A percentile compares a stretch with the other conserved stretches of the same genome.
Evolutionary conservation across 2,888 invertebrate genomes (phyloP).

Genomic region (Phlogophora meticulosa): DNA sequence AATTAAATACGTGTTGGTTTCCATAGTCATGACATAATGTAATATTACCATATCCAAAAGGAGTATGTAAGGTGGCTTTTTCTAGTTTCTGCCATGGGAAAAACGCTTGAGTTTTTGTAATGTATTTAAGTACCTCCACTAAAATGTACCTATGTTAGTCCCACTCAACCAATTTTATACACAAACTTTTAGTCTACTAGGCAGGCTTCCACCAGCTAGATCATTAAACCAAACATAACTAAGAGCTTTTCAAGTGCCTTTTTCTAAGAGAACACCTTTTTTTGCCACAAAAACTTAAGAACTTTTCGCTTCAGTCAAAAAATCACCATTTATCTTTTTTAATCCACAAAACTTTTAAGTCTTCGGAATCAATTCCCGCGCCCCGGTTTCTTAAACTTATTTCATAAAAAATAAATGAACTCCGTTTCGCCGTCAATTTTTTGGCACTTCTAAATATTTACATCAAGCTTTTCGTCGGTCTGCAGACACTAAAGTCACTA

Average conservation of each 20-base stretch:
- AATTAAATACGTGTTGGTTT: too few species aligned
- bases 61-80: too few species aligned
- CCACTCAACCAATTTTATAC: neutral
- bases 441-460: conserved; percentile 41
- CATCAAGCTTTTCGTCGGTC: neutral
- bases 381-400: conserved; percentile 27
- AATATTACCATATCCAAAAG: too few species aligned
- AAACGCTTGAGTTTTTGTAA: neutral
- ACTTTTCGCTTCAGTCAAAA: conserved; percentile 42
- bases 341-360: conserved; percentile 45
- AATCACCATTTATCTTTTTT: conserved; percentile 53
- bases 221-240: conserved; percentile 15
- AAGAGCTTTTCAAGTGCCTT: conserved; percentile 11
- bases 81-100: too few species aligned
- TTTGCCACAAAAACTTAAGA: conserved; percentile 32
- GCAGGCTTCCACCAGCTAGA: neutral
- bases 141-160: neutral
- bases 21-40: too few species aligned
- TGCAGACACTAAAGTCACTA: neutral
- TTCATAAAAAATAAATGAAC: conserved; percentile 17
- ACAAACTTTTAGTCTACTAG: neutral
- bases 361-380: conserved; percentile 45
- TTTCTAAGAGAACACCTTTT: conserved; percentile 23
- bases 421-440: conserved; percentile 14
- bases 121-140: neutral